Conservation (phyloP, 1,140 invertebrate genomes). For the Manduca sexta region DNA sequence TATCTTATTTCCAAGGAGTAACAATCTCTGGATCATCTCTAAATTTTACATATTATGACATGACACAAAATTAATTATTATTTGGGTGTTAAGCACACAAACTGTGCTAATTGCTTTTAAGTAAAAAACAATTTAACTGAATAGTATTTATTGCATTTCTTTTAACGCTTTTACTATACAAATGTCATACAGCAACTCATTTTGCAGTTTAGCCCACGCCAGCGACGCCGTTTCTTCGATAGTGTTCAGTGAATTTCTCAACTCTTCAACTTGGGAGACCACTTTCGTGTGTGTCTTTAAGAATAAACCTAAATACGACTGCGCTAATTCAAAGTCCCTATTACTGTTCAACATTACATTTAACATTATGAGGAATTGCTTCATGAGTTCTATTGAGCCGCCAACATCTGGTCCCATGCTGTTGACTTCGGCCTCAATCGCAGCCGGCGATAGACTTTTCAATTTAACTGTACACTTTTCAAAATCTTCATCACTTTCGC, state of each 20-base stretch:
- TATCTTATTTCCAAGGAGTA: too few species aligned
- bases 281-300: constrained; percentile 86
- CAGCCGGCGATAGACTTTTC: constrained; percentile 87
- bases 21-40: too few species aligned
- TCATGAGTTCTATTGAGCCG: constrained; percentile 80
- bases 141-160: constrained; percentile 71
- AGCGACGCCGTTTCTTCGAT: constrained; percentile 75
- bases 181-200: constrained; percentile 83
- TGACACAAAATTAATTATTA: too few species aligned
- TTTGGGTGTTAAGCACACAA: too few species aligned
- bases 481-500: constrained; percentile 68
- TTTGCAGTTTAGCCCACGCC: constrained; percentile 81
- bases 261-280: constrained; percentile 74
- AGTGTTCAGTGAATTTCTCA: constrained; percentile 75
- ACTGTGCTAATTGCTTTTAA: neutral
- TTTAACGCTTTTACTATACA: constrained; percentile 84
- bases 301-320: constrained; percentile 94
- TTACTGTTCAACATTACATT: constrained; percentile 82
- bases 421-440: constrained; percentile 92
- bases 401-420: constrained; percentile 82
- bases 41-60: too few species aligned
- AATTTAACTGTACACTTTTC: constrained; percentile 79
- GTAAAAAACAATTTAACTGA: neutral
- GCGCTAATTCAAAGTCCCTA: constrained; percentile 92
- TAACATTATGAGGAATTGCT: constrained; percentile 87